Evolutionary conservation across 1,140 invertebrate species (phyloP), one percentile per base, ranked within the genome.

Genomic region (Paramacrobiotus metropolitanus): DNA sequence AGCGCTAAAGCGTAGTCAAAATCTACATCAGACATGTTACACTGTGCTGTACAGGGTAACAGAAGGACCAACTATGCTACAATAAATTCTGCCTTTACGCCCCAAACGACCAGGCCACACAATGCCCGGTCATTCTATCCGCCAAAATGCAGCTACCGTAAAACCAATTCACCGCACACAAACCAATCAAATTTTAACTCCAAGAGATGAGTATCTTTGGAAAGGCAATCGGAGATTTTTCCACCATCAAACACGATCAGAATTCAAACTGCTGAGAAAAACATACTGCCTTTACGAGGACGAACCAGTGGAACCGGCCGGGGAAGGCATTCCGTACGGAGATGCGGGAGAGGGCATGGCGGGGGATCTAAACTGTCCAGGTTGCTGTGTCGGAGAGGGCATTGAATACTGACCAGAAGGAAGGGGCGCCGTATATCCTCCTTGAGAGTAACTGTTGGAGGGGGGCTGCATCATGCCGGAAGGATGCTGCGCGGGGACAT

Each of bases 361-460:
- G n/a, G n/a, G 9, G 9, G 44, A 18, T 30, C 30, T 15, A n/a
- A 21, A 18, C 20, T 34, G 44, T 31, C 15, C 29, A 18, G 30
- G 44, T 28, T 20, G 21, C 64, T 65, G 31, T 61, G 71, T 69
- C 63, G 70, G 70, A 69, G 70, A 67, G 63, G 63, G 59, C 30
- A 70, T 70, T 62, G 66, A 68, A 3, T 62, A 63, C 2, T 71
- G 70, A 61, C 69, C 69, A n/a, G 62, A 69, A 30, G 60, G 62
- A 21, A 72, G 9, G 34, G 9, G 9, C 71, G 59, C 64, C 65
- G n/a, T 64, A 65, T 4, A 65, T 65, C 30, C 60, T 71, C 21
- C 63, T 68, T 45, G 63, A 62, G 15, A 68, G 70, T 48, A 64
- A 70, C 62, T 69, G 24, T 31, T 59, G 28, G 24, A 24, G 48